phyloP scores from a whole-genome alignment of 1,140 invertebrate genomes.

The Lasaia peninsularis region DNA sequence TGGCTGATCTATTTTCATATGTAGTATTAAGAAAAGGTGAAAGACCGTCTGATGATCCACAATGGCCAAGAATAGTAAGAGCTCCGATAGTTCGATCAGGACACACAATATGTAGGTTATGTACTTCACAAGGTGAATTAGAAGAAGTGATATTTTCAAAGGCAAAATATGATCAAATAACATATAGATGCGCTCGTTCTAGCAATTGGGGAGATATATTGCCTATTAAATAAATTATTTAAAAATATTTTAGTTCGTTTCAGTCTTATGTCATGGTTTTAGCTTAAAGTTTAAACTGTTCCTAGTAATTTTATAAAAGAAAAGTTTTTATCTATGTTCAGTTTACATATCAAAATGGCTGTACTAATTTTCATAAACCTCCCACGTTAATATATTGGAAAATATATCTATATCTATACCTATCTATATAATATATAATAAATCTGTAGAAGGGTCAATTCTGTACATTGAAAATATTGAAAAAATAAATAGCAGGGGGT shows the following conservation, averaged over 20 bases:
- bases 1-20: slow-evolving; percentile 83
- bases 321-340: no score
- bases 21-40: slow-evolving; percentile 88
- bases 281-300: not conserved
- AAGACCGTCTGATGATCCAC: slow-evolving; percentile 63
- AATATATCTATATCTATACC: no score
- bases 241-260: slow-evolving; percentile 20
- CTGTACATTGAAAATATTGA: no score
- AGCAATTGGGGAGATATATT: slow-evolving; percentile 87
- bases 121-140: slow-evolving; percentile 85
- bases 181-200: slow-evolving; percentile 83
- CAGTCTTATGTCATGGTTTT: not conserved
- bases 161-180: slow-evolving; percentile 82
- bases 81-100: slow-evolving; percentile 81
- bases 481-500: no score
- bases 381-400: no score
- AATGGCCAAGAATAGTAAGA: slow-evolving; percentile 89
- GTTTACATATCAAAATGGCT: no score
- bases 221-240: slow-evolving; percentile 76
- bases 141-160: slow-evolving; percentile 87
- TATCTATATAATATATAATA: no score
- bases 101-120: slow-evolving; percentile 88
- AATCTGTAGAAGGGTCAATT: no score
- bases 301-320: no score
- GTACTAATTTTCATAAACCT: no score